These are phyloP conservation scores for Drosophila cognata DNA, from an alignment of 2,888 invertebrate species.

Conservation along the genomic window DNA sequence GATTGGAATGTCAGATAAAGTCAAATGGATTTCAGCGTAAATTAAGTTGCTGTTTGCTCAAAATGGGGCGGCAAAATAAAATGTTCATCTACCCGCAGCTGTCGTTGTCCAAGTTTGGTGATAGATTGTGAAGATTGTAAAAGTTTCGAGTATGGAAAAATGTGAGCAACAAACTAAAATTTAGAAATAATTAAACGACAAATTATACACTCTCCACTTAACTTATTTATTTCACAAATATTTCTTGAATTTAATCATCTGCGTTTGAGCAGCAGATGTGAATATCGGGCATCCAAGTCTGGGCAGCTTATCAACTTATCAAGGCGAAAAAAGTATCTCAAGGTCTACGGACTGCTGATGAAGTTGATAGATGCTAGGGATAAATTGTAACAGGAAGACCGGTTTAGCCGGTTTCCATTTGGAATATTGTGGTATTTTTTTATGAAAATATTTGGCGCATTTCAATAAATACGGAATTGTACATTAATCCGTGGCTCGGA, in stretches of 20 bases:
- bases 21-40: slow-evolving; percentile 81
- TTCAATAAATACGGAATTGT: slow-evolving; percentile 67
- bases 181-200: neutral
- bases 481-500: slow-evolving; percentile 43
- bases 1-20: slow-evolving; percentile 84
- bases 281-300: neutral
- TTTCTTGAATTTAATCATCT: neutral
- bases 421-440: slow-evolving; percentile 72
- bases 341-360: slow-evolving; percentile 16
- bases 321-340: slow-evolving; percentile 21
- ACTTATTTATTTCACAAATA: neutral
- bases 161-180: neutral
- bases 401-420: slow-evolving; percentile 60
- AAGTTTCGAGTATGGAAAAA: slow-evolving; percentile 28
- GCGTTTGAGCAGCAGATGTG: neutral
- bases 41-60: slow-evolving; percentile 69
- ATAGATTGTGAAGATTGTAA: slow-evolving; percentile 46
- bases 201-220: neutral
- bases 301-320: slow-evolving; percentile 1
- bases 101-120: slow-evolving; percentile 50
- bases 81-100: slow-evolving; percentile 52
- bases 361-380: slow-evolving; percentile 19
- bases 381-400: slow-evolving; percentile 49
- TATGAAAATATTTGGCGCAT: slow-evolving; percentile 72
- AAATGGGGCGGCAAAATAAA: slow-evolving; percentile 60